Percentiles rank a stretch among this genome's conserved stretches.
These are phyloP conservation scores for Orius laevigatus DNA, from an alignment of 1,140 invertebrate species.

Conservation along the genomic window DNA sequence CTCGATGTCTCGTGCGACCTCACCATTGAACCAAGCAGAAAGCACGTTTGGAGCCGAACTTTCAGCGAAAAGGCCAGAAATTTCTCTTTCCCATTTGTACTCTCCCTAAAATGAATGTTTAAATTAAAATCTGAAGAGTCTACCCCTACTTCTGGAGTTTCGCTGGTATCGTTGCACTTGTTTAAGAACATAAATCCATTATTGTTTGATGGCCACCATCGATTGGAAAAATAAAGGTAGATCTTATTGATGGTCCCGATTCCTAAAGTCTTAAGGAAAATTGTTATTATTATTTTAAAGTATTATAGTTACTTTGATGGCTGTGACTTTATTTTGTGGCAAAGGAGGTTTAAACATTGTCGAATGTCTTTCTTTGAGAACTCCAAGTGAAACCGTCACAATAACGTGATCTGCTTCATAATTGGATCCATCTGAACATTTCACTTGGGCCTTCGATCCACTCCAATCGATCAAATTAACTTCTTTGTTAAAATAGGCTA, in stretches of 20 bases:
- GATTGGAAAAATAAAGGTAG: slow-evolving; percentile 44
- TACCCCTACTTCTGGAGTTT: no score
- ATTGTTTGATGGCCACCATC: slow-evolving; percentile 40
- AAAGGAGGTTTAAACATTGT: slow-evolving; percentile 42
- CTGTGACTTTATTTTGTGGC: slow-evolving; percentile 37
- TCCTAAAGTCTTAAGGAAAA: slow-evolving; percentile 33
- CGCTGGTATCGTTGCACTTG: no score
- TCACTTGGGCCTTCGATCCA: slow-evolving; percentile 25
- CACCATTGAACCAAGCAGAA: slow-evolving; percentile 41
- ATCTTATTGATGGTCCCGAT: slow-evolving; percentile 62
- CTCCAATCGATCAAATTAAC: slow-evolving; percentile 32
- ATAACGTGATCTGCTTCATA: slow-evolving; percentile 46
- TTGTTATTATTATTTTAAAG: neutral
- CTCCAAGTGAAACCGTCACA: slow-evolving; percentile 47
- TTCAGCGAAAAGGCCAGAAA: slow-evolving; percentile 48
- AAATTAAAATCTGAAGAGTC: no score
- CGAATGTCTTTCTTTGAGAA: slow-evolving; percentile 38
- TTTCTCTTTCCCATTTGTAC: slow-evolving; percentile 36
- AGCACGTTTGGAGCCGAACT: slow-evolving; percentile 48
- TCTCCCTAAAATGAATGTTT: slow-evolving; percentile 9
- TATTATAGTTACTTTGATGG: slow-evolving; percentile 33
- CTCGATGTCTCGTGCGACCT: slow-evolving; percentile 35
- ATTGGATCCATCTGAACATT: slow-evolving; percentile 38
- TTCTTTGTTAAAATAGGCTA: slow-evolving; percentile 30
- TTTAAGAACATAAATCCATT: slow-evolving; percentile 26